Evolutionary conservation across 1,140 invertebrate genomes (phyloP).

Genomic region (Ceratosolen solmsi): DNA sequence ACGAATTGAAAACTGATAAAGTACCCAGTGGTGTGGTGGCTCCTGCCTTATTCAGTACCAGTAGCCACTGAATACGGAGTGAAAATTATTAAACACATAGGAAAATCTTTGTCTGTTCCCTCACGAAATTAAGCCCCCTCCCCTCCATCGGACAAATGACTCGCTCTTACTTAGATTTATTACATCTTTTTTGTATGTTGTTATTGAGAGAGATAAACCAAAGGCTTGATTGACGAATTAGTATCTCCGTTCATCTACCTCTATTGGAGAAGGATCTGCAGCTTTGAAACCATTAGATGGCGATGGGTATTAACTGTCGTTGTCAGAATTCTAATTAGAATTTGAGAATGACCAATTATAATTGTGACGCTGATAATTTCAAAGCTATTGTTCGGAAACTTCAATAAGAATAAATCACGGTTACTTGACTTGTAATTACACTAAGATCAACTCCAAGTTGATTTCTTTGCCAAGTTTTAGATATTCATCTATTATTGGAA

Average conservation of each 20-base stretch:
- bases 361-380: not conserved
- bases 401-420: not conserved
- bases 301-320: not conserved
- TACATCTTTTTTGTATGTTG: not conserved
- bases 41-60: not conserved
- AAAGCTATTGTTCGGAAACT: not conserved
- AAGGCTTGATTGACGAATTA: not conserved
- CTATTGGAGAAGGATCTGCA: not conserved
- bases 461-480: not conserved
- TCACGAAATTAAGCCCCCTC: not conserved
- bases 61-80: not conserved
- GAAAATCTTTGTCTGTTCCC: conserved; percentile 17
- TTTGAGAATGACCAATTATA: not conserved
- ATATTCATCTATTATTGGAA: not conserved
- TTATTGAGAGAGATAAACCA: no score
- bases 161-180: not conserved
- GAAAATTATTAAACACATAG: conserved; percentile 41
- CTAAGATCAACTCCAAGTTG: not conserved
- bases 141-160: not conserved
- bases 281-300: not conserved
- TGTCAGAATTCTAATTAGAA: conserved; percentile 13
- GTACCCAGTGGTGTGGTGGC: conserved; percentile 19
- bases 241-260: not conserved
- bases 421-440: not conserved
- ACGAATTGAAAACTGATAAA: conserved; percentile 62